Evolutionary conservation across 2,113 vertebrate genomes (phyloP).

Genomic region (Physeter macrocephalus): DNA sequence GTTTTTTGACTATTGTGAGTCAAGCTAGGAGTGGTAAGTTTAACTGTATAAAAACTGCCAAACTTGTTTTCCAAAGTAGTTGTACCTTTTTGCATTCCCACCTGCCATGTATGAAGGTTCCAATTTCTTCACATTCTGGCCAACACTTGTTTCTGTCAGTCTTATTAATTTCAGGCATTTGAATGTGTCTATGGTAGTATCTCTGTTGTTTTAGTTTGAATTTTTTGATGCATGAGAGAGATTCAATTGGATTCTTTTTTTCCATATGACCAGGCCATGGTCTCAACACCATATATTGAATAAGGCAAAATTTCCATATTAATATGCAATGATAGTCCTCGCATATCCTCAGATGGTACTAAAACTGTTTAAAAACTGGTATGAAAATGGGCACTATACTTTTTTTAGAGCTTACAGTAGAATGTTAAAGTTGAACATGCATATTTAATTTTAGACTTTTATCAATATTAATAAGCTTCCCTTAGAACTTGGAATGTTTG

Average conservation of each 20-base stretch:
- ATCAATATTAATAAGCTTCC: not conserved
- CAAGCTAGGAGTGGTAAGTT: not conserved
- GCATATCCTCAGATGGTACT: not conserved
- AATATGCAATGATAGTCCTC: not conserved
- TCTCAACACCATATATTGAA: not conserved
- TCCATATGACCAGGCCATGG: not conserved
- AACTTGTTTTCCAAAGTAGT: not conserved
- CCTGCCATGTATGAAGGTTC: not conserved
- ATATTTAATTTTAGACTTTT: not conserved
- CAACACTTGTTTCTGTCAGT: not conserved
- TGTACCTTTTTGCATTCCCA: not conserved
- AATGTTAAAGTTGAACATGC: not conserved
- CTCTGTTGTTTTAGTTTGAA: not conserved
- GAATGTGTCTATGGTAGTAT: not conserved
- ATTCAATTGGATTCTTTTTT: not conserved
- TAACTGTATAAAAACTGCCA: not conserved
- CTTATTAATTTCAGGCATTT: not conserved
- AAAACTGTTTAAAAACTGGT: not conserved
- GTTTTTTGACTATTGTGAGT: not conserved
- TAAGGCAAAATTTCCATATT: not conserved
- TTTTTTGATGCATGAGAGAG: not conserved
- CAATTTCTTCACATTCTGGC: not conserved
- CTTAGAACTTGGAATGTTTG: not conserved
- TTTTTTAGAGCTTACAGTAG: not conserved
- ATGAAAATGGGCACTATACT: not conserved